A percentile compares a stretch with the other conserved stretches of the same genome.
phyloP scores from a whole-genome alignment of 1,140 invertebrate species.

The Arctopsyche grandis region DNA sequence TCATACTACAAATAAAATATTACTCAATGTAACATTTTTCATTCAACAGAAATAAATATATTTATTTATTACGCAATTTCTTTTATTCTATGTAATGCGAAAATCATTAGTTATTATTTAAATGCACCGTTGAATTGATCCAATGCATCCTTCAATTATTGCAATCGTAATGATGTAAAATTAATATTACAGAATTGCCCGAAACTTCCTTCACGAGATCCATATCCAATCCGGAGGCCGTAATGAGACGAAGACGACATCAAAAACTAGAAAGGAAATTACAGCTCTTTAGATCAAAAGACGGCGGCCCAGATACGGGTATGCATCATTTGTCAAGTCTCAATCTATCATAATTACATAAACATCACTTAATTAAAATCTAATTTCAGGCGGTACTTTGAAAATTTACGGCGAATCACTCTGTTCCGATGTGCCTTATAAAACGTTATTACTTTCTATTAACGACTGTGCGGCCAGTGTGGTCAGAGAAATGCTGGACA shows the following conservation, averaged over 20 bases:
- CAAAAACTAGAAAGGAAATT: conserved; percentile 97
- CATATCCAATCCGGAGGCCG: conserved; percentile 99
- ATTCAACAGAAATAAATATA: no score
- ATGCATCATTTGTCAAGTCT: conserved; percentile 26
- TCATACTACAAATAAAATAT: no score
- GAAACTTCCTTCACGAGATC: conserved; percentile 98
- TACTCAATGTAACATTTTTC: no score
- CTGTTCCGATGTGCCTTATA: conserved; percentile 97
- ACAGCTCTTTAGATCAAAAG: conserved; percentile 93
- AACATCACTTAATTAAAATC: conserved; percentile 12
- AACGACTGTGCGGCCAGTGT: conserved; percentile 92
- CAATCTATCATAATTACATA: no score
- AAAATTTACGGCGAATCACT: conserved; percentile 98
- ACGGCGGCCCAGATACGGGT: conserved; percentile 90
- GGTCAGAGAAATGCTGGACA: conserved; percentile 95
- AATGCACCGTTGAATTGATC: no score
- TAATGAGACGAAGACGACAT: conserved; percentile 96
- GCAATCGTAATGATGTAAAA: background rate
- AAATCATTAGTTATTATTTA: no score
- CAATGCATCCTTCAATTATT: no score
- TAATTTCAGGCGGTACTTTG: conserved; percentile 84
- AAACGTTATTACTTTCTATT: conserved; percentile 94
- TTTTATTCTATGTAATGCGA: no score
- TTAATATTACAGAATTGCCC: conserved; percentile 80
- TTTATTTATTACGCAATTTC: no score